Percentiles rank a stretch among this genome's conserved stretches.
These are phyloP conservation scores for Lottia gigantea DNA, from an alignment of 2,888 invertebrate genomes.

Conservation along the genomic window DNA sequence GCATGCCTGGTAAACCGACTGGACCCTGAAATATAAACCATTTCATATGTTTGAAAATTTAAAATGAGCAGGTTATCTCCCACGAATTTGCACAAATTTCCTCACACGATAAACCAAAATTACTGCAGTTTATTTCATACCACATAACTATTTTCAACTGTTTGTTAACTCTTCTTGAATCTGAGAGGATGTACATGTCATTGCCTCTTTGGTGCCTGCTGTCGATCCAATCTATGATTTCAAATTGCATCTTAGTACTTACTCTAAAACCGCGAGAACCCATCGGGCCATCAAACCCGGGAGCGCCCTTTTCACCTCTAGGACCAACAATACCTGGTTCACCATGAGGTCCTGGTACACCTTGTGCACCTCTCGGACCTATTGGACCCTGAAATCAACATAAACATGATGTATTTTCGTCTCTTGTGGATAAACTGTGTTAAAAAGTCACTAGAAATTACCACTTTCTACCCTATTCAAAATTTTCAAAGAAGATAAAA, in stretches of 20 bases:
- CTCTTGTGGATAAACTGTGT: no score
- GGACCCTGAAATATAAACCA: conserved; percentile 16
- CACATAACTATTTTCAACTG: no score
- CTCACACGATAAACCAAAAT: no score
- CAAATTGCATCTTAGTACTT: neutral
- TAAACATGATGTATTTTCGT: neutral
- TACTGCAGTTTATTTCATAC: no score
- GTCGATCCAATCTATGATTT: no score
- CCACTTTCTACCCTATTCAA: neutral
- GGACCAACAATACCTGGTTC: conserved; percentile 37
- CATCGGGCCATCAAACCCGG: conserved; percentile 37
- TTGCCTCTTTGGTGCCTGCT: no score
- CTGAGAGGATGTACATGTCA: no score
- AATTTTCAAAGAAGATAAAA: no score
- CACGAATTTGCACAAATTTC: no score
- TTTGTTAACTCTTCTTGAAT: no score
- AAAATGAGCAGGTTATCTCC: no score
- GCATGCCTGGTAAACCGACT: conserved; percentile 18
- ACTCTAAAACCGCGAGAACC: conserved; percentile 33
- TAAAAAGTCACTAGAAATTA: neutral
- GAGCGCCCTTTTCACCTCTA: conserved; percentile 29
- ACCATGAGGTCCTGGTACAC: conserved; percentile 66
- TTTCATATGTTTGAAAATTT: no score
- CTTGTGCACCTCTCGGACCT: conserved; percentile 62
- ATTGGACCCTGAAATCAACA: conserved; percentile 16